These are phyloP conservation scores for Atrina japonica DNA, from an alignment of 2,888 invertebrate species.

Conservation along the genomic window DNA sequence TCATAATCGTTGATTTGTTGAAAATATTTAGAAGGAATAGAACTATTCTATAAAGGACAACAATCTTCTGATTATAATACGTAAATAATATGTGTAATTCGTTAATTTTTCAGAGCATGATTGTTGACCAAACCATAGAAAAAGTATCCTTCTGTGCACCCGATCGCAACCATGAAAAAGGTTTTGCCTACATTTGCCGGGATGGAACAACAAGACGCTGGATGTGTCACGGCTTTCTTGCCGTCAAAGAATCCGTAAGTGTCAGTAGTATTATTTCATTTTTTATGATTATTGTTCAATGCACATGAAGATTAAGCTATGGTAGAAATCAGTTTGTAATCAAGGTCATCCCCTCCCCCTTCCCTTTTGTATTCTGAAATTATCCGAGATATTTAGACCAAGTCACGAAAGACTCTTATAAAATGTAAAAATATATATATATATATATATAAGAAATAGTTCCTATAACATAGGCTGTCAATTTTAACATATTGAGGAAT, in stretches of 20 bases:
- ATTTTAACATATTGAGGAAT: too few relatives aligned
- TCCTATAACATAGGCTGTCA: too few relatives aligned
- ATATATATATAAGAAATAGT: too few relatives aligned
- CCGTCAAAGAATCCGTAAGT: constrained; percentile 92
- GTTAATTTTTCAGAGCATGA: constrained; percentile 89
- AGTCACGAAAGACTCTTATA: too few relatives aligned
- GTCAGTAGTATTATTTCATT: constrained; percentile 60
- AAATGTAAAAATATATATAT: too few relatives aligned
- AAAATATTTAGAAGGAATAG: too few relatives aligned
- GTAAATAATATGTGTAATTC: too few relatives aligned
- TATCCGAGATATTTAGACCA: too few relatives aligned
- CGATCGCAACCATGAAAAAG: constrained; percentile 97
- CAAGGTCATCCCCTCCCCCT: not conserved
- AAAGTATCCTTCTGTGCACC: constrained; percentile 99
- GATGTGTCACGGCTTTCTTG: constrained; percentile 99
- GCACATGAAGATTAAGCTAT: constrained; percentile 1
- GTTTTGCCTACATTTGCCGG: constrained; percentile 99
- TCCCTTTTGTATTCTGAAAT: too few relatives aligned
- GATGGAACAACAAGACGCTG: constrained; percentile 99
- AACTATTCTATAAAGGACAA: too few relatives aligned
- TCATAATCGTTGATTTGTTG: too few relatives aligned
- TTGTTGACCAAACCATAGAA: constrained; percentile 99
- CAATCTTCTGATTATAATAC: too few relatives aligned
- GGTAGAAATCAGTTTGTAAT: constrained; percentile 1
- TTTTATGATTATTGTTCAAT: constrained; percentile 8